Conservation (phyloP, 35 echinoderm and acorn worm species). For the Heliocidaris tuberculata region DNA sequence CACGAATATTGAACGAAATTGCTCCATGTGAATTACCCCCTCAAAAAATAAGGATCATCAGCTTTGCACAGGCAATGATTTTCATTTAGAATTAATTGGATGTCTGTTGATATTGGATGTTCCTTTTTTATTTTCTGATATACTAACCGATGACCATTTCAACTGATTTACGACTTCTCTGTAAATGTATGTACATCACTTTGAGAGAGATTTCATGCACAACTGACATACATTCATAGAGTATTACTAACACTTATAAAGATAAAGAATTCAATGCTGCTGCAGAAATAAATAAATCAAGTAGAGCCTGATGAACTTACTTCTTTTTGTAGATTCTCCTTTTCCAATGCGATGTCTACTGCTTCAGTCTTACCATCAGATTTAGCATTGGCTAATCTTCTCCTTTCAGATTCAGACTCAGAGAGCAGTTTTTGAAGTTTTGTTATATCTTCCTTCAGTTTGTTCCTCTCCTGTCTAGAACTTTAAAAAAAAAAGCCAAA, state of each 20-base stretch:
- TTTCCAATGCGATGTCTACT: not conserved
- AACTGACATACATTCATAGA: not conserved
- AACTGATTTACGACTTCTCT: not conserved
- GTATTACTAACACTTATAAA: not conserved
- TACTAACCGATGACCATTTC: not conserved
- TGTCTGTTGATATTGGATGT: no score
- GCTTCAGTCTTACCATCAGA: not conserved
- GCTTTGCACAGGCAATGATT: no score
- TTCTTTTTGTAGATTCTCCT: not conserved
- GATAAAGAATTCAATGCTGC: not conserved
- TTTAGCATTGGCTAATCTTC: not conserved
- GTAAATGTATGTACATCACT: not conserved
- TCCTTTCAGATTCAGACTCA: not conserved
- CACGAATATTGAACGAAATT: no score
- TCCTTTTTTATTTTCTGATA: not conserved
- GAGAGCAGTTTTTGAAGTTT: not conserved
- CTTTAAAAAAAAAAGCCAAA: not conserved
- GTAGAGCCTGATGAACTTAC: not conserved
- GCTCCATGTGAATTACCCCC: no score
- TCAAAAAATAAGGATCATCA: no score
- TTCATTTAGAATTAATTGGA: no score
- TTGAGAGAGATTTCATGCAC: not conserved
- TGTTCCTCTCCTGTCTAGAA: not conserved
- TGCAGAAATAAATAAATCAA: not conserved
- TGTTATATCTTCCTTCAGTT: not conserved